Percentiles rank a stretch among this genome's conserved stretches.
These are phyloP conservation scores for Euzophera pinguis DNA, from an alignment of 2,888 invertebrate species.

Conservation along the genomic window DNA sequence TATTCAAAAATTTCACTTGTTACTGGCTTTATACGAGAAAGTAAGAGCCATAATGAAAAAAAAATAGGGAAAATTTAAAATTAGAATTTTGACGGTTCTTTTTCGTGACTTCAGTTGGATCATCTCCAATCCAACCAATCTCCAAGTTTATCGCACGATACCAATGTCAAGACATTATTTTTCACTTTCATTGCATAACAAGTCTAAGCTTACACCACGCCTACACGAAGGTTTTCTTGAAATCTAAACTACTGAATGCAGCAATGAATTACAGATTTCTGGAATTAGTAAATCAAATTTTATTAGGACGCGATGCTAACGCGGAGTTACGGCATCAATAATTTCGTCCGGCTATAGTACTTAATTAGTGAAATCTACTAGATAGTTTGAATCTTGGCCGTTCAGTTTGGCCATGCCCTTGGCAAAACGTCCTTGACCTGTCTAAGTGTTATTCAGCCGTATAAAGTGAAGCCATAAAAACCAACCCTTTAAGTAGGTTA, in stretches of 20 bases:
- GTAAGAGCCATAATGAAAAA: slow-evolving; percentile 20
- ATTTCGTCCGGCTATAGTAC: no score
- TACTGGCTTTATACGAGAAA: no score
- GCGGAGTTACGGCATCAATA: no score
- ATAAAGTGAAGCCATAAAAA: slow-evolving; percentile 49
- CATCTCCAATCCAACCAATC: slow-evolving; percentile 55
- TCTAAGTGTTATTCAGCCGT: slow-evolving; percentile 25
- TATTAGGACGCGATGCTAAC: no score
- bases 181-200: slow-evolving; percentile 52
- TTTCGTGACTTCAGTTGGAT: slow-evolving; percentile 51
- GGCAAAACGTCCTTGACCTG: slow-evolving; percentile 35
- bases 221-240: not conserved
- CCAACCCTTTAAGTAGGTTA: slow-evolving; percentile 18
- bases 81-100: slow-evolving; percentile 49
- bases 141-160: slow-evolving; percentile 31
- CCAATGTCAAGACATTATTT: slow-evolving; percentile 65
- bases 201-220: slow-evolving; percentile 17
- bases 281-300: no score
- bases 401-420: no score
- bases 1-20: no score
- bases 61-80: slow-evolving; percentile 42
- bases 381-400: no score
- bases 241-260: no score
- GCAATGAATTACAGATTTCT: no score
- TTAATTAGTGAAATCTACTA: no score